Percentiles rank a stretch among this genome's conserved stretches.
These are phyloP conservation scores for Oncorhynchus tshawytscha DNA, from an alignment of 2,113 vertebrate genomes.

Conservation along the genomic window DNA sequence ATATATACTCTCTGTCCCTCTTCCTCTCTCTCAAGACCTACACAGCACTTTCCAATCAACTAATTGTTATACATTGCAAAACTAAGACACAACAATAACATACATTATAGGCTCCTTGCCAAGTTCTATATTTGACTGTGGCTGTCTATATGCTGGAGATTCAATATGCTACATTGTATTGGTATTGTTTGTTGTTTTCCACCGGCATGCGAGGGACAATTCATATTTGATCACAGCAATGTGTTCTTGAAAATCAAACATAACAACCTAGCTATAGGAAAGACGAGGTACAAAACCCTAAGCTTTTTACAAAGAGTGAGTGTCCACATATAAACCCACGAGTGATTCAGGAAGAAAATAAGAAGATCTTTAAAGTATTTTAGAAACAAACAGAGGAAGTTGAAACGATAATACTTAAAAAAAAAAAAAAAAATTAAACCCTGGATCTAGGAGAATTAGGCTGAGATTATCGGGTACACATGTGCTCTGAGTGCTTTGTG, in stretches of 20 bases:
- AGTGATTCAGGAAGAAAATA: background rate
- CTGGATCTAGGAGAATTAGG: constrained; percentile 60
- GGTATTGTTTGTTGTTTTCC: background rate
- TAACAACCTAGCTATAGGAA: constrained; percentile 22
- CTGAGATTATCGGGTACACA: constrained; percentile 59
- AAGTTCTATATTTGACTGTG: background rate
- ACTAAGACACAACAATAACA: background rate
- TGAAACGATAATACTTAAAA: constrained; percentile 62
- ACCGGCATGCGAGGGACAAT: background rate
- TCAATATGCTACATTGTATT: background rate
- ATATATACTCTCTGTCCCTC: constrained; percentile 41
- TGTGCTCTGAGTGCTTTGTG: constrained; percentile 41
- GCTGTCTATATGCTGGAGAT: constrained; percentile 4
- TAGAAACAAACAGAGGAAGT: constrained; percentile 47
- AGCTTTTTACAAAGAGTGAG: background rate
- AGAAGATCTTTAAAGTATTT: constrained; percentile 34
- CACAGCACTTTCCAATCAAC: background rate
- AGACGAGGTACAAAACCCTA: background rate
- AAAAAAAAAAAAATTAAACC: no score
- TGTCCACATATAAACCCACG: background rate
- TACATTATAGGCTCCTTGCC: background rate
- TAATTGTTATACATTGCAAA: background rate
- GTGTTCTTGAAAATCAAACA: constrained; percentile 38
- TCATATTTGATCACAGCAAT: constrained; percentile 34
- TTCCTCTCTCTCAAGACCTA: constrained; percentile 23